phyloP scores from a whole-genome alignment of 1,140 invertebrate genomes.

The Halesus radiatus region DNA sequence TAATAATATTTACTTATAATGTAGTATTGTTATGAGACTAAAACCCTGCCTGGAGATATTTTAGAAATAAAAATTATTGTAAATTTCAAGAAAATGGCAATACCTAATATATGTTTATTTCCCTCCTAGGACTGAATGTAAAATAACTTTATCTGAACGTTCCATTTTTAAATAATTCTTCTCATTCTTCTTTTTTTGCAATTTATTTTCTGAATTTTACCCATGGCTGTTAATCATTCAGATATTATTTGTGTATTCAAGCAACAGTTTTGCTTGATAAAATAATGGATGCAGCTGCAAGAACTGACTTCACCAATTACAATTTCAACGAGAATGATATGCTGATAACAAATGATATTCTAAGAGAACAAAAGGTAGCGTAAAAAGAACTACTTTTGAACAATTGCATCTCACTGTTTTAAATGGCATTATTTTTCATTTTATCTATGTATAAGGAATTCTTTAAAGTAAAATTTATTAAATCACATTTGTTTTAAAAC shows the following conservation, averaged over 20 bases:
- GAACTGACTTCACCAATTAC: constrained; percentile 15
- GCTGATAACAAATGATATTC: constrained; percentile 20
- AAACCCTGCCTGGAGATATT: too few species aligned
- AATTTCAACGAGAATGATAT: constrained; percentile 25
- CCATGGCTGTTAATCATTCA: not conserved
- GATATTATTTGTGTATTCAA: not conserved
- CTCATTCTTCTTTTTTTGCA: too few species aligned
- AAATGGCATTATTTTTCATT: not conserved
- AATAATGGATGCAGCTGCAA: constrained; percentile 23
- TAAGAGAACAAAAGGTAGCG: constrained; percentile 34
- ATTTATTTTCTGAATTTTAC: too few species aligned
- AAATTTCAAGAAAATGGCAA: too few species aligned
- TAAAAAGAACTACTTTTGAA: constrained; percentile 20
- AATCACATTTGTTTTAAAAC: constrained; percentile 16
- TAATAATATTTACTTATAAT: too few species aligned
- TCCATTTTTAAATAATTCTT: too few species aligned
- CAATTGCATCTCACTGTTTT: constrained; percentile 3
- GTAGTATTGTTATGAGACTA: too few species aligned
- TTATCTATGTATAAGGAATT: not conserved
- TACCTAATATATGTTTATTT: too few species aligned
- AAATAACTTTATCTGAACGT: too few species aligned
- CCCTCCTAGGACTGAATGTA: too few species aligned
- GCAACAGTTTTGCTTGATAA: constrained; percentile 10
- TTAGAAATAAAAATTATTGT: too few species aligned
- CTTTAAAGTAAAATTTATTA: not conserved